Percentiles rank a stretch among this genome's conserved stretches.
phyloP scores from a whole-genome alignment of 2,113 vertebrate species.

The Prolemur simus region DNA sequence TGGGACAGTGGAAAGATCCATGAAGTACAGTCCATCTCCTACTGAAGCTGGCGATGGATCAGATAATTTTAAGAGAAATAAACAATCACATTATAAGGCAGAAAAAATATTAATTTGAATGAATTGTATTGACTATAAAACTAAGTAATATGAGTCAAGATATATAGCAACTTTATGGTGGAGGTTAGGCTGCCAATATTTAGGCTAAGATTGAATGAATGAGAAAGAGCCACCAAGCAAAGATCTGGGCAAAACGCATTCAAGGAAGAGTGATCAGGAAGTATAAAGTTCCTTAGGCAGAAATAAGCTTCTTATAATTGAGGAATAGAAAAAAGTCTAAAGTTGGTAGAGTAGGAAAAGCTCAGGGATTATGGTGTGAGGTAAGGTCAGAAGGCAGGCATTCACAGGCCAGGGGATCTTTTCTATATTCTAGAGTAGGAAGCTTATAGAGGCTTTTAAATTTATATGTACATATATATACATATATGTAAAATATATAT shows the following conservation, averaged over 20 bases:
- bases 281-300: neutral
- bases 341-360: neutral
- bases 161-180: neutral
- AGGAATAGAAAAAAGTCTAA: neutral
- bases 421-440: neutral
- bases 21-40: neutral
- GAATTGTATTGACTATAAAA: neutral
- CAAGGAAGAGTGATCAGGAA: neutral
- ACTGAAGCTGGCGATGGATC: neutral
- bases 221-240: neutral
- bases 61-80: neutral
- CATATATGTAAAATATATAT: neutral
- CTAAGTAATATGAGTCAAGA: neutral
- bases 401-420: neutral
- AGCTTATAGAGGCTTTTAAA: neutral
- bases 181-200: neutral
- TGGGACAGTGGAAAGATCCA: neutral
- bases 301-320: neutral
- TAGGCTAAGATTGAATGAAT: neutral
- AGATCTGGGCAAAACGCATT: neutral
- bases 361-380: neutral
- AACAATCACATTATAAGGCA: neutral
- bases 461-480: neutral
- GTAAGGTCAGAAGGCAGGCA: neutral
- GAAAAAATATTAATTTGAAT: neutral